These are phyloP conservation scores for Pyrrhia umbra DNA, from an alignment of 2,888 invertebrate species.

Conservation along the genomic window DNA sequence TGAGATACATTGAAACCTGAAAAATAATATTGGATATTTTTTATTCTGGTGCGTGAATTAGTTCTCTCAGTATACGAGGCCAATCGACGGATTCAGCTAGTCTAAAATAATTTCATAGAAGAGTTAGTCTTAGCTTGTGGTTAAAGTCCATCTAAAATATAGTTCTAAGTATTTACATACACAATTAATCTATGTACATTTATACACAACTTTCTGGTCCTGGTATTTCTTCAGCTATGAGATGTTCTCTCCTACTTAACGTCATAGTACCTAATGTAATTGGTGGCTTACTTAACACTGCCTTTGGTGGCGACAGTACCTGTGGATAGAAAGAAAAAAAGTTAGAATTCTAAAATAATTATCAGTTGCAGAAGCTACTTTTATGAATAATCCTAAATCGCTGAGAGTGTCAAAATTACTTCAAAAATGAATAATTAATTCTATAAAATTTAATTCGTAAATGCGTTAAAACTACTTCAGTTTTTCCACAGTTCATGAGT, in stretches of 20 bases:
- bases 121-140: background rate
- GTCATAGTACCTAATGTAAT: constrained; percentile 75
- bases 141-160: constrained; percentile 21
- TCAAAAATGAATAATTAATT: too few species aligned
- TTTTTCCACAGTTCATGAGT: constrained; percentile 36
- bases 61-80: too few species aligned
- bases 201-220: constrained; percentile 89
- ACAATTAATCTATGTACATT: constrained; percentile 44
- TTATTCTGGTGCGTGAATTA: too few species aligned
- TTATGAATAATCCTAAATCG: background rate
- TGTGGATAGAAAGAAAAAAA: constrained; percentile 54
- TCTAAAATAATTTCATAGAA: background rate
- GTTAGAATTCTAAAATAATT: too few species aligned
- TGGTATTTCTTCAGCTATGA: constrained; percentile 88
- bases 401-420: constrained; percentile 1
- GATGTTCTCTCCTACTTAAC: constrained; percentile 85
- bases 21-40: too few species aligned
- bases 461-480: constrained; percentile 31
- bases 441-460: constrained; percentile 32
- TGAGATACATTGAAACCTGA: too few species aligned
- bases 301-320: constrained; percentile 77
- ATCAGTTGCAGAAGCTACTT: background rate
- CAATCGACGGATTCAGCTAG: too few species aligned
- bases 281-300: constrained; percentile 74
- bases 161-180: constrained; percentile 43